Evolutionary conservation across 1,140 invertebrate species (phyloP).

Genomic region (Drosophila ficusphila): DNA sequence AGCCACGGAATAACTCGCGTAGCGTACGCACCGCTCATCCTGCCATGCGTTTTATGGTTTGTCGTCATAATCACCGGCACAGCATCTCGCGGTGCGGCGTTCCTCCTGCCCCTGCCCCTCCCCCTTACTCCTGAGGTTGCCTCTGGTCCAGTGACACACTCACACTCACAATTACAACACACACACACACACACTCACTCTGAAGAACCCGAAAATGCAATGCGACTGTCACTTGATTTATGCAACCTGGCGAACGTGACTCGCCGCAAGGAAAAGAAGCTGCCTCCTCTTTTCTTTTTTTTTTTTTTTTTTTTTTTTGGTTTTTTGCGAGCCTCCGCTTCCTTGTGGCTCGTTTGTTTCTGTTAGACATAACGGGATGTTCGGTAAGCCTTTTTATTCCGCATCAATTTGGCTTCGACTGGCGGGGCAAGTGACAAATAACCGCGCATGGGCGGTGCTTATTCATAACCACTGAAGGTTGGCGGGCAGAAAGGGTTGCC

Average conservation of each 20-base stretch:
- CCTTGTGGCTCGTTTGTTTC: conserved; percentile 12
- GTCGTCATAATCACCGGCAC: conserved; percentile 78
- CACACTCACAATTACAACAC: conserved; percentile 8
- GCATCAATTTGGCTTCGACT: conserved; percentile 17
- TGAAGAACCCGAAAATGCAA: not conserved
- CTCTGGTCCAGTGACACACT: conserved; percentile 47
- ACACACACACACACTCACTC: not conserved
- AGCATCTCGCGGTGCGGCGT: conserved; percentile 48
- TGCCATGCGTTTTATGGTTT: conserved; percentile 76
- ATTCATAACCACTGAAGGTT: not conserved
- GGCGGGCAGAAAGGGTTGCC: too few species aligned
- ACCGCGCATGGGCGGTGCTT: not conserved
- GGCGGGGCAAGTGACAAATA: conserved; percentile 16
- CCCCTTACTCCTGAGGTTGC: not conserved
- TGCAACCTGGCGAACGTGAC: conserved; percentile 56
- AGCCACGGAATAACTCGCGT: conserved; percentile 66
- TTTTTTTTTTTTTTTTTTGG: too few species aligned
- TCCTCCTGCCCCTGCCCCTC: not conserved
- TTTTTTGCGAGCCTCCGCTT: too few species aligned
- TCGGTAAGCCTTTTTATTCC: conserved; percentile 8
- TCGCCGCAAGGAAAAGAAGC: conserved; percentile 10
- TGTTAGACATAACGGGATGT: conserved; percentile 29
- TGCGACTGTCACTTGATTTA: conserved; percentile 56
- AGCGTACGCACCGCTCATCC: conserved; percentile 50
- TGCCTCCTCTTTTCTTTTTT: not conserved